Conservation (phyloP, 2,888 invertebrate species). For the Eilema sororculum region DNA sequence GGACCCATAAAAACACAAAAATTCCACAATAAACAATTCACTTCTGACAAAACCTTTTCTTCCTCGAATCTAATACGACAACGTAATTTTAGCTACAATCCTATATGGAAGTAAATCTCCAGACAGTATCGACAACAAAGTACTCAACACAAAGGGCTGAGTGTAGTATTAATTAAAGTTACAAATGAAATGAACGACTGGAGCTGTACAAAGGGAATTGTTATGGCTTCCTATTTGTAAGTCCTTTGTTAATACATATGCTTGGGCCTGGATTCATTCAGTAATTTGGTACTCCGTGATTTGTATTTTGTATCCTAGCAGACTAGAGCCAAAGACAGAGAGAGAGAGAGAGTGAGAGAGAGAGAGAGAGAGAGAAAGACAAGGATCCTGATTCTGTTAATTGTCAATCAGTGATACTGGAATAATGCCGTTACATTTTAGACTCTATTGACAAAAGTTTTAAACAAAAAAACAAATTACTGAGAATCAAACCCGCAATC, state of each 20-base stretch:
- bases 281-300: not conserved
- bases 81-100: not conserved
- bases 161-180: constrained; percentile 29
- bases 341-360: no score
- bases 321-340: no score
- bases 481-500: not conserved
- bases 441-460: no score
- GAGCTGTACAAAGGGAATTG: constrained; percentile 3
- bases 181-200: constrained; percentile 20
- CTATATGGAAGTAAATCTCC: not conserved
- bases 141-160: constrained; percentile 23
- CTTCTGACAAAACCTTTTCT: not conserved
- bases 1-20: no score
- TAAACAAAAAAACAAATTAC: no score
- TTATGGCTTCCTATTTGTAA: constrained; percentile 15
- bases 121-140: constrained; percentile 9
- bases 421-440: no score
- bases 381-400: no score
- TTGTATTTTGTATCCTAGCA: no score
- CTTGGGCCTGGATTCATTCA: not conserved
- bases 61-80: not conserved
- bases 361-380: no score
- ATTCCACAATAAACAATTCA: not conserved
- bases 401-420: no score
- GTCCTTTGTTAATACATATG: constrained; percentile 4